These are phyloP conservation scores for Pangasius krempfi DNA, from an alignment of 2,797 vertebrate species.

Conservation along the genomic window DNA sequence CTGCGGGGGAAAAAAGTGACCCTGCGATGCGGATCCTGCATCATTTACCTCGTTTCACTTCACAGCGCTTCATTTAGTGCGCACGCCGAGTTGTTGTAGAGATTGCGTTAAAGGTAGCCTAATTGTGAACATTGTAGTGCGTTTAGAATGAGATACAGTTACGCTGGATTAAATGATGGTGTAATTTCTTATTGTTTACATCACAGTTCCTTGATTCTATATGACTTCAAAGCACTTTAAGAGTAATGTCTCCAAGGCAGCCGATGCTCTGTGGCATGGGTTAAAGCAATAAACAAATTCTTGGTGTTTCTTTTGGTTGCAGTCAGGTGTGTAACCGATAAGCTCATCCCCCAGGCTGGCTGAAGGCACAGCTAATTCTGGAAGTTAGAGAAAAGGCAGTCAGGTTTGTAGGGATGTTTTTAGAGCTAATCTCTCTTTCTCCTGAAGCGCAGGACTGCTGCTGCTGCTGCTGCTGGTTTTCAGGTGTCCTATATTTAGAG, in stretches of 20 bases:
- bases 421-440: not conserved
- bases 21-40: constrained; percentile 27
- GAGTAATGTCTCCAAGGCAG: not conserved
- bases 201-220: not conserved
- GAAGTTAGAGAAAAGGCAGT: constrained; percentile 27
- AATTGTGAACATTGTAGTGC: not conserved
- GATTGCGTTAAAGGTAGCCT: not conserved
- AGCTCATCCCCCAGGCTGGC: not conserved
- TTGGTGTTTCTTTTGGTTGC: constrained; percentile 5
- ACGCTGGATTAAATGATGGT: not conserved
- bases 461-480: constrained; percentile 17
- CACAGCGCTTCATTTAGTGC: not conserved
- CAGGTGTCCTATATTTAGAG: constrained; percentile 49
- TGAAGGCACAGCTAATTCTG: constrained; percentile 1
- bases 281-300: not conserved
- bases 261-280: not conserved
- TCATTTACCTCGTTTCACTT: not conserved
- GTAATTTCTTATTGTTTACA: not conserved
- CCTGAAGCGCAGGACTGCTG: constrained; percentile 20
- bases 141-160: not conserved
- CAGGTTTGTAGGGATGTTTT: constrained; percentile 13
- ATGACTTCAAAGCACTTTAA: constrained; percentile 31
- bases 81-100: not conserved
- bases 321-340: not conserved
- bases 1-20: constrained; percentile 26